phyloP scores from a whole-genome alignment of 2,113 vertebrate species.

The Lota lota region DNA sequence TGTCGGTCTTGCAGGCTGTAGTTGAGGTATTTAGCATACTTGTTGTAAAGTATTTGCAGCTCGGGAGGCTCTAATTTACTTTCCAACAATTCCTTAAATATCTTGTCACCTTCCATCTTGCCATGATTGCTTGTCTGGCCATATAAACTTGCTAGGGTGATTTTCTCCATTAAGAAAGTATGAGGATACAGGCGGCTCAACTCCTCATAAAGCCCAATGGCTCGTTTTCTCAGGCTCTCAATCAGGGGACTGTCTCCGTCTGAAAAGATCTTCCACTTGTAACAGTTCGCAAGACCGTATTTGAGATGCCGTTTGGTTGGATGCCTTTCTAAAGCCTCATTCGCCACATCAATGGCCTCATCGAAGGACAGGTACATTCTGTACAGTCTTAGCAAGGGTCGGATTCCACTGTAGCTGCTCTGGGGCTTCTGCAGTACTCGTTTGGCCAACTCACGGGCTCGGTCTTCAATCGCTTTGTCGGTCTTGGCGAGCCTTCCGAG shows the following conservation, averaged over 20 bases:
- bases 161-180: neutral
- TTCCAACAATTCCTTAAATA: conserved; percentile 31
- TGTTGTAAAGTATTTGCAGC: conserved; percentile 31
- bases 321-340: conserved; percentile 41
- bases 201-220: conserved; percentile 32
- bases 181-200: conserved; percentile 44
- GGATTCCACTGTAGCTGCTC: conserved; percentile 50
- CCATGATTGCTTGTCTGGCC: conserved; percentile 3
- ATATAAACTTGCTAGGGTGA: conserved; percentile 34
- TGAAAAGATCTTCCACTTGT: conserved; percentile 31
- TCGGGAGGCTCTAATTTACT: conserved; percentile 5
- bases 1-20: neutral
- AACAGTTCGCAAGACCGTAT: conserved; percentile 32
- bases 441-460: conserved; percentile 30
- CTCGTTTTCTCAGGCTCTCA: conserved; percentile 17
- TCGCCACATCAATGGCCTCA: conserved; percentile 51
- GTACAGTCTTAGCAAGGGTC: conserved; percentile 35
- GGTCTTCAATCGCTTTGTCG: neutral
- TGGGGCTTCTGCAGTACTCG: conserved; percentile 35
- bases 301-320: conserved; percentile 42
- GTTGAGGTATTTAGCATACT: conserved; percentile 26
- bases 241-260: neutral
- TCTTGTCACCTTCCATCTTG: neutral
- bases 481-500: neutral
- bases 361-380: conserved; percentile 24